Base-by-base conservation (phyloP, 2,797 vertebrate species). In the Parauchenoglanis punctatus region DNA sequence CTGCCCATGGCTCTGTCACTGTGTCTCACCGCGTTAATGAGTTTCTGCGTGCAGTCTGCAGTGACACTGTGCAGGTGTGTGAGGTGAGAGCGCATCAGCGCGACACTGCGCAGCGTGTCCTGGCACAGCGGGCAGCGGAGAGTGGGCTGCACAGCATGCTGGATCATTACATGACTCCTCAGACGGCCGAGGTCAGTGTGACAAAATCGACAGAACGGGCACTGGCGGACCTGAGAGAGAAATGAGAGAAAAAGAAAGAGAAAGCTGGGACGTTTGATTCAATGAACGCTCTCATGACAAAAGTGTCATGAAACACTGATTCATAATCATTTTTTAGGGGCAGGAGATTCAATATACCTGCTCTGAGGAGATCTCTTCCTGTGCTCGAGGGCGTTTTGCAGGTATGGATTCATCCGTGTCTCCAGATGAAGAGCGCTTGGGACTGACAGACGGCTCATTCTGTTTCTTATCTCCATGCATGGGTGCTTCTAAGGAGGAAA, bases 61-160 rank as follows among this genome's bases (percentile, higher is more conserved):
- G 98, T 97, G 93, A 99, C 98, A 70, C 93, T 99, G 96, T 99
- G 98, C 92, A 99, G 96, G 89, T 99, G 97, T 86, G 97, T 97
- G 94, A 99, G 98, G 90, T 98, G 97, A 91, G 95, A 94, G 90
- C 93, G 90, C 76, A 91, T 86, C 90, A 96, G 90, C 90, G 89
- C 67, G 49, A 92, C 87, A 70, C 91, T 92, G 87, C 89, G 89
- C 85, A 91, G 0, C 94, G 91, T 92, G 89, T 94, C 97, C 95
- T 99, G 98, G 95, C 98, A 99, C 95, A 99, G 96, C 0, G 98
- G 98, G 95, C 98, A 99, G 76, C 90, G 83, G 52, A 91, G 85
- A 72, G 89, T 75, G 49, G 91, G 91, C 85, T 92, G 91, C 85
- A 92, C 89, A 70, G 91, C 90, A 80, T 92, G 91, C 87, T 92